Evolutionary conservation across 2,113 vertebrate genomes (phyloP).

Genomic region (Tetrao urogallus): DNA sequence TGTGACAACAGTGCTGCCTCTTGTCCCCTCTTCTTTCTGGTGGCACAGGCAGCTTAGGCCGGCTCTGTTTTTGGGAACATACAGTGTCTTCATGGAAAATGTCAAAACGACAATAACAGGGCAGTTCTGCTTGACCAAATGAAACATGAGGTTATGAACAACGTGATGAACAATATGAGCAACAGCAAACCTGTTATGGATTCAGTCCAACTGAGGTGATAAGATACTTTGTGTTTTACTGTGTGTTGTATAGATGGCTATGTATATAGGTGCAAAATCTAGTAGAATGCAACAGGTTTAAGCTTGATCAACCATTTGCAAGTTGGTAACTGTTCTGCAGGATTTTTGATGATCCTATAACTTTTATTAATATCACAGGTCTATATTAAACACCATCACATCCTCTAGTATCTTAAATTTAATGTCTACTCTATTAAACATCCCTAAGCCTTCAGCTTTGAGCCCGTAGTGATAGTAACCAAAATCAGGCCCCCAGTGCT

Average conservation of each 20-base stretch:
- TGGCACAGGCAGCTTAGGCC: not conserved
- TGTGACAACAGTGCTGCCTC: not conserved
- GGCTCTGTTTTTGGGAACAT: not conserved
- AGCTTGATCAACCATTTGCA: not conserved
- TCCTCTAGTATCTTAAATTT: not conserved
- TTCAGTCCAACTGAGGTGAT: rapidly evolving
- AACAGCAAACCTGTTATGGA: not conserved
- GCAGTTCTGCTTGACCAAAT: not conserved
- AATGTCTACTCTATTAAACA: not conserved
- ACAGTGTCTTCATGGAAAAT: not conserved
- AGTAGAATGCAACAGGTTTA: not conserved
- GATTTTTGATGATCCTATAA: not conserved
- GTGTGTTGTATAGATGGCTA: rapidly evolving
- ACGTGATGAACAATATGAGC: not conserved
- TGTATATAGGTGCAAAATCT: not conserved
- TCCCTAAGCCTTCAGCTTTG: not conserved
- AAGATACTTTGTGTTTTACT: not conserved
- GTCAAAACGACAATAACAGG: not conserved
- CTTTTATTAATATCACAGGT: not conserved
- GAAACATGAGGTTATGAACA: not conserved
- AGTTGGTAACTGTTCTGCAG: not conserved
- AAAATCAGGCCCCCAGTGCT: not conserved
- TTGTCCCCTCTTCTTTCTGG: not conserved
- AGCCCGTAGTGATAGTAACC: not conserved
- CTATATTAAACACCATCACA: not conserved